Conservation (phyloP, 1,140 invertebrate species). For the Cylas formicarius region DNA sequence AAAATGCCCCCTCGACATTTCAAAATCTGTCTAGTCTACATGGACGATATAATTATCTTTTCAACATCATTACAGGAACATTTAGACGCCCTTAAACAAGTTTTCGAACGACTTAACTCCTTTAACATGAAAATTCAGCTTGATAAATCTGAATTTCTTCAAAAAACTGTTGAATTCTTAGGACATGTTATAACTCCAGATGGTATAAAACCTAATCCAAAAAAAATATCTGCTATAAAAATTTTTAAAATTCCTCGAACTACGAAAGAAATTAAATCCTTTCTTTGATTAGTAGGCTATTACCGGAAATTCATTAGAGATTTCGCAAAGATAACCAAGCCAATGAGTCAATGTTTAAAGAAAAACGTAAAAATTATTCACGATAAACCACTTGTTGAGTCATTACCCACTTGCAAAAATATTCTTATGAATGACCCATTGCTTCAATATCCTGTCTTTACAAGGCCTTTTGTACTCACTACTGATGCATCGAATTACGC, state of each 20-base stretch:
- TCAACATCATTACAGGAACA: constrained; percentile 32
- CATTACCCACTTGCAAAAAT: constrained; percentile 24
- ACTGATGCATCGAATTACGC: constrained; percentile 35
- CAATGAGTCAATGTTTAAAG: constrained; percentile 21
- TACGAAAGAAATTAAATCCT: constrained; percentile 21
- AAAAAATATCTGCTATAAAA: constrained; percentile 40
- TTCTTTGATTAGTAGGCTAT: constrained; percentile 7
- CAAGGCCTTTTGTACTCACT: constrained; percentile 33
- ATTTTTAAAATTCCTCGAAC: constrained; percentile 35
- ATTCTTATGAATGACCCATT: constrained; percentile 24
- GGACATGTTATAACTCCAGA: too few relatives aligned
- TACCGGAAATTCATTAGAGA: constrained; percentile 24
- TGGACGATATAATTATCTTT: too few relatives aligned
- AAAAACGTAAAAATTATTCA: constrained; percentile 13
- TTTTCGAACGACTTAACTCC: constrained; percentile 28
- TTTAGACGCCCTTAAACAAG: constrained; percentile 22
- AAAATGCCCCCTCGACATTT: constrained; percentile 38
- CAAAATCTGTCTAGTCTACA: too few relatives aligned
- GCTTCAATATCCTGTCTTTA: constrained; percentile 38
- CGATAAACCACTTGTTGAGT: constrained; percentile 22
- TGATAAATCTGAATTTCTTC: constrained; percentile 31
- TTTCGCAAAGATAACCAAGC: constrained; percentile 26
- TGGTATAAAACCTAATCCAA: too few relatives aligned
- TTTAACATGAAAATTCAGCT: too few relatives aligned
- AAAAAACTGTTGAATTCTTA: too few relatives aligned